A percentile compares a stretch with the other conserved stretches of the same genome.
These are phyloP conservation scores for Spatula versicolor DNA, from an alignment of 2,797 vertebrate genomes.

Conservation along the genomic window DNA sequence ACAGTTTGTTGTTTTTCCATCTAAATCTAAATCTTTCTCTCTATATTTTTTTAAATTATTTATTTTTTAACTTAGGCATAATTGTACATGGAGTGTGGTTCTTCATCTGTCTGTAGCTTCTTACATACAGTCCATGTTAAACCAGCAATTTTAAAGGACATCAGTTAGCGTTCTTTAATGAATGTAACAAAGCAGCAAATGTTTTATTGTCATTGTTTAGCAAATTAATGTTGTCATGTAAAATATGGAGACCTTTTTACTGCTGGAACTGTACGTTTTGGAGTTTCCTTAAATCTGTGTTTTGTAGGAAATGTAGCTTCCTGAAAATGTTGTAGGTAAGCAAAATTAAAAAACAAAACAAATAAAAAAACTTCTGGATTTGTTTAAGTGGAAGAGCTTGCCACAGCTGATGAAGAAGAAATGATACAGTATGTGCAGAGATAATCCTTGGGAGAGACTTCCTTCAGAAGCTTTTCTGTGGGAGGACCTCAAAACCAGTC, in stretches of 20 bases:
- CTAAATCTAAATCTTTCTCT: background rate
- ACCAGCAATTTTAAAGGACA: background rate
- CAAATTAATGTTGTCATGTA: background rate
- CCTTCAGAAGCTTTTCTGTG: background rate
- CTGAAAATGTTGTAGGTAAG: background rate
- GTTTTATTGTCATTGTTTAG: background rate
- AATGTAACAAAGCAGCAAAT: background rate
- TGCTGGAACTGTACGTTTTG: background rate
- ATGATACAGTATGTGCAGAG: background rate
- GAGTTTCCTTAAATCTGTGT: background rate
- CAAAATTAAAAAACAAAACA: background rate
- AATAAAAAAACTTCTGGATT: background rate
- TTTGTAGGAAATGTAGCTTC: background rate
- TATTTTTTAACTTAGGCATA: background rate
- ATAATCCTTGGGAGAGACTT: background rate
- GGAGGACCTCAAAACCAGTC: background rate
- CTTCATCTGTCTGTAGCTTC: background rate
- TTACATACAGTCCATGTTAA: background rate
- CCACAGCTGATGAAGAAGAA: background rate
- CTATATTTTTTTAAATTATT: background rate
- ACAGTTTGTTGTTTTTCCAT: background rate
- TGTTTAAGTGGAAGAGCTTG: background rate
- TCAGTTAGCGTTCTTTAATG: background rate
- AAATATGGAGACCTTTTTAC: background rate
- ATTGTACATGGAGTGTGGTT: background rate